Base-by-base conservation (phyloP, 2,888 invertebrate species). In the Ectropis crepuscularia region DNA sequence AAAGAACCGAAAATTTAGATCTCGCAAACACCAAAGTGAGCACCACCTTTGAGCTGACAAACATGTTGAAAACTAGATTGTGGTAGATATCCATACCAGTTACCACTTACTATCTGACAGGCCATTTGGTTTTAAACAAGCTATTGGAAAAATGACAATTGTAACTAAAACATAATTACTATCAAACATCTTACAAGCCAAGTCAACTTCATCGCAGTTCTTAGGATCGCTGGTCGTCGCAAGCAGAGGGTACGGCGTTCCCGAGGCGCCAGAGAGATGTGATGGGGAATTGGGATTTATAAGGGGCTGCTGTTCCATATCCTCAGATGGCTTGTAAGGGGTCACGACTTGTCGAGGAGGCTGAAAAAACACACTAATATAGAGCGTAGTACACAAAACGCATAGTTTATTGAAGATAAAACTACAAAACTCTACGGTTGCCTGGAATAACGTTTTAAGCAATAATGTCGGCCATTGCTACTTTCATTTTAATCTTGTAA, bases 311-410 rank as follows among this genome's bases (percentile, higher is more conserved):
- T 95, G 95, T 75, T 96, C 96, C 72, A 95, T 86, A 77, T 98
- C 98, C 78, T 97, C 97, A 12, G 97, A 97, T 0, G 97, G 97
- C 78, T 97, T 96, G 86, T 97, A 98, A 1, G 98, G 97, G 7
- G 97, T 96, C 42, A 98, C 97, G 28, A 98, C 95, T 89, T 98
- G 98, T 39, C 97, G 95, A 39, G 98, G 98, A 64, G 98, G 95
- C 87, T 63, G 59, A 16, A 59, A 61, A 45, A 46, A 42, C 28
- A 10, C 10, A 41, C 7, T 41, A 5, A 45, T 45, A 45, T 45
- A 11, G 9, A 45, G 0, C 10, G n/a, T n/a, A 11, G n/a, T 45
- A 45, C 45, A 45, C 11, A 45, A 45, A 28, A 28, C 16, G 16
- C 16, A n/a, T n/a, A 28, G 16, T 28, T 28, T 4, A 28, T 28